Conservation (phyloP, 2,888 invertebrate genomes). For the Hydriomena furcata region DNA sequence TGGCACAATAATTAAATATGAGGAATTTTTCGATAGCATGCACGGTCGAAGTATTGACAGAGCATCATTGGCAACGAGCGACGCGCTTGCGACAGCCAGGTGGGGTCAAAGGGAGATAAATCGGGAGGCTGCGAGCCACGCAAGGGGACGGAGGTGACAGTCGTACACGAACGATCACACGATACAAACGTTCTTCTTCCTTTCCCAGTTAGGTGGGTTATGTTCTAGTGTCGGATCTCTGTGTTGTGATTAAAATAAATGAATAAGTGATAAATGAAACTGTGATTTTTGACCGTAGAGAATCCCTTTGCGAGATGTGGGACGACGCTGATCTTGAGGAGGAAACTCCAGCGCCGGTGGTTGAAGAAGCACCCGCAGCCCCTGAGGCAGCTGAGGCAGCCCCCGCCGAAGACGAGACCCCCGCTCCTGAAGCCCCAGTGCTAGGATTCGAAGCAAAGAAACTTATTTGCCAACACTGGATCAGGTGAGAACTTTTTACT, state of each 20-base stretch:
- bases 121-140: conserved; percentile 70
- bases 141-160: conserved; percentile 61
- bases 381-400: conserved; percentile 32
- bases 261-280: conserved; percentile 36
- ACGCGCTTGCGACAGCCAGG: conserved; percentile 72
- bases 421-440: conserved; percentile 65
- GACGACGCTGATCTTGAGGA: conserved; percentile 83
- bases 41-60: conserved; percentile 78
- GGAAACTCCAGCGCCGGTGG: conserved; percentile 59
- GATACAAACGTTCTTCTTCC: conserved; percentile 69
- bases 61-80: conserved; percentile 74
- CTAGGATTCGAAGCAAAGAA: conserved; percentile 85
- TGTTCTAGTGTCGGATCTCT: conserved; percentile 39
- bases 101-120: conserved; percentile 78
- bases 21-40: conserved; percentile 66
- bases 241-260: conserved; percentile 38
- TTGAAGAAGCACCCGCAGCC: conserved; percentile 45
- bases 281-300: conserved; percentile 68
- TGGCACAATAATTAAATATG: conserved; percentile 67
- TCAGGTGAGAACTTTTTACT: conserved; percentile 82
- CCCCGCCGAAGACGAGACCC: conserved; percentile 72
- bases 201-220: conserved; percentile 70
- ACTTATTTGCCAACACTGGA: conserved; percentile 92
- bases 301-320: conserved; percentile 73
- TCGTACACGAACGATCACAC: conserved; percentile 75